Evolutionary conservation across 37 sponge, comb jelly and placozoan species (phyloP).

Genomic region (Oopsacas minuta): DNA sequence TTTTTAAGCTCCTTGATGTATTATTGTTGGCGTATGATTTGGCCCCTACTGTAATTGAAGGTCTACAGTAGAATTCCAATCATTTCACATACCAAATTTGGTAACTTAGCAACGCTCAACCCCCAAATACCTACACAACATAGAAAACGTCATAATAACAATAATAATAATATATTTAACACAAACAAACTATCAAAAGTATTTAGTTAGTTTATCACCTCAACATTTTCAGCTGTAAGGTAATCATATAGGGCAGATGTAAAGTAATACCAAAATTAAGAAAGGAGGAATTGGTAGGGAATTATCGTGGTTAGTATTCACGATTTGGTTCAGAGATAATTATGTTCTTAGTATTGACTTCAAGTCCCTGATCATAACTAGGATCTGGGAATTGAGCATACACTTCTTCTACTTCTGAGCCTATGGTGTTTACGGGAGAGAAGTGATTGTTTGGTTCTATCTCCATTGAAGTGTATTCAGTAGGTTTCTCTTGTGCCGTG

Average conservation of each 20-base stretch:
- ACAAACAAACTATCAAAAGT: neutral
- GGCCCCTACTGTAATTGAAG: too few species aligned
- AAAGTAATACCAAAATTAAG: neutral
- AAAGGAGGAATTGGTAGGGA: neutral
- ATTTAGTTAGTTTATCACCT: neutral
- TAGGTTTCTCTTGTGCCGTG: neutral
- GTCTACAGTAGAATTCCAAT: too few species aligned
- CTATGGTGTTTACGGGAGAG: neutral
- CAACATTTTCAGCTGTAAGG: neutral
- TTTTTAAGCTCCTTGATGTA: too few species aligned
- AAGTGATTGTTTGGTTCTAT: neutral
- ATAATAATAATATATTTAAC: neutral
- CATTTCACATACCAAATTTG: too few species aligned
- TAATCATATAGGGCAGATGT: neutral
- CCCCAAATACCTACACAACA: too few species aligned
- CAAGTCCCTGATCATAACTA: neutral
- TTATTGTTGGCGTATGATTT: too few species aligned
- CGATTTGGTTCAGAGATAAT: neutral
- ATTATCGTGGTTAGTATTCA: neutral
- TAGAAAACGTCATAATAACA: too few species aligned
- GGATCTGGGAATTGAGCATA: neutral
- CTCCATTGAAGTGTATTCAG: conserved; percentile 9
- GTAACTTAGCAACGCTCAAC: too few species aligned
- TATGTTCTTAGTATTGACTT: neutral
- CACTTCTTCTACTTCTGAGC: neutral